Base-by-base conservation (phyloP, 2,113 vertebrate genomes). In the Bombycilla garrulus region DNA sequence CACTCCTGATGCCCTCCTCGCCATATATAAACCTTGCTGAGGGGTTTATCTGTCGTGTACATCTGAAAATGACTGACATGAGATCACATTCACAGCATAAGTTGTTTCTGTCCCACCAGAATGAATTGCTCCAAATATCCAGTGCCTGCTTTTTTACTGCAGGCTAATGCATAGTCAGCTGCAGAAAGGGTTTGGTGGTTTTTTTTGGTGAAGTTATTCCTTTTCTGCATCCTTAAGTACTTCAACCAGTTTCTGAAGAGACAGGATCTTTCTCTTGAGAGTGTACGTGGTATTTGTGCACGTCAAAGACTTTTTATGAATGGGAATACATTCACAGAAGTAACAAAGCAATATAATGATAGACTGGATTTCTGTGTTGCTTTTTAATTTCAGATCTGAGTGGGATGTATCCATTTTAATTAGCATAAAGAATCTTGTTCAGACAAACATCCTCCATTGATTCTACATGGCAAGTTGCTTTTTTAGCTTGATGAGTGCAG, bases 41-140 rank as follows among this genome's bases (percentile, higher is more conserved):
- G 10, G 16, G 8, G 6, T 15, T 36, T 56, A 47, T 62, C 26
- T 1, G 0, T 54, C 8, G 0, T 0, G 0, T 53, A 15, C 12
- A 53, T 47, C 38, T 66, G 24, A 58, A 78, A 14, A 21, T 24
- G 17, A n/a, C 45, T 76, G 57, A n/a, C 0, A 2, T 17, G 36
- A 71, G 64, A 29, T 19, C 0, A 0, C 15, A 17, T 0, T 1
- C 1, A 3, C 21, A 62, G 19, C 0, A 0, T 12, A 40, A 56
- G 12, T 53, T 72, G 47, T 44, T 85, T 90, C 48, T 71, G 24
- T 67, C 24, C 70, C 6, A 1, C 17, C 5, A 33, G 42, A 53
- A 54, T 42, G 2, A 81, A 81, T 74, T 58, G 6, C 44, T 89
- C n/a, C 51, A 74, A 72, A 72, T 60, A 44, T 36, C 29, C 14